Percentiles rank a stretch among this genome's conserved stretches.
These are phyloP conservation scores for Equus quagga DNA, from an alignment of 2,113 vertebrate genomes.

Conservation along the genomic window DNA sequence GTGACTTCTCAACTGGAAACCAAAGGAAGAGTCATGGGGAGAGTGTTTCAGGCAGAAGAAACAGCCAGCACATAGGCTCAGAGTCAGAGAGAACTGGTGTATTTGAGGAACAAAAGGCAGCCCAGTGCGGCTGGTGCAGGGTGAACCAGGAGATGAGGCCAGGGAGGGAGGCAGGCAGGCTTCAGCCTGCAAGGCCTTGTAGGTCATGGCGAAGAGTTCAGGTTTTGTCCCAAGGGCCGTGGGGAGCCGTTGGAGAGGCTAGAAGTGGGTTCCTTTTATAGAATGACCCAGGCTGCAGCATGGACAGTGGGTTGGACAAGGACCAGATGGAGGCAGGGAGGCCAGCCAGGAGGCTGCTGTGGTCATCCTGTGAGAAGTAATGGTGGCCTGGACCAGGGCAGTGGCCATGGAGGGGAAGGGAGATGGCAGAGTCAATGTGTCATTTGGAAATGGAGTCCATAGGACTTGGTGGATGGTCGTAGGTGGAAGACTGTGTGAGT, in stretches of 20 bases:
- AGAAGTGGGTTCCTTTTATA: neutral
- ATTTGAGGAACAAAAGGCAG: neutral
- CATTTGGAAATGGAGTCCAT: neutral
- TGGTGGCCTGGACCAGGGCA: neutral
- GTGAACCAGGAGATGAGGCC: neutral
- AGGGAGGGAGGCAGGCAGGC: neutral
- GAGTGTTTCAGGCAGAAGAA: neutral
- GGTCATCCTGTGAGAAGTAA: neutral
- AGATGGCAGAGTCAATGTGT: neutral
- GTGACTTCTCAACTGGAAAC: neutral
- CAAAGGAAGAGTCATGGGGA: neutral
- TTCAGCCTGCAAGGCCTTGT: neutral
- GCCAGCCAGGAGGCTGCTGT: neutral
- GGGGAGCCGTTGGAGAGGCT: neutral
- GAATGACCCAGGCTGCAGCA: no score
- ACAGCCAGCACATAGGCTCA: neutral
- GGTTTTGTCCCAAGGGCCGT: neutral
- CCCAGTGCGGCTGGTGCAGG: neutral
- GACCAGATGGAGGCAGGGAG: neutral
- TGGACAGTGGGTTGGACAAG: neutral
- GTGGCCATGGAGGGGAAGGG: neutral
- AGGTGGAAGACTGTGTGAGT: neutral
- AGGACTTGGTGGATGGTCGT: neutral
- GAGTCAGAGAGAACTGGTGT: neutral
- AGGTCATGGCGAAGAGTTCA: neutral